phyloP scores from a whole-genome alignment of 2,888 invertebrate species.

The Plusia festucae region DNA sequence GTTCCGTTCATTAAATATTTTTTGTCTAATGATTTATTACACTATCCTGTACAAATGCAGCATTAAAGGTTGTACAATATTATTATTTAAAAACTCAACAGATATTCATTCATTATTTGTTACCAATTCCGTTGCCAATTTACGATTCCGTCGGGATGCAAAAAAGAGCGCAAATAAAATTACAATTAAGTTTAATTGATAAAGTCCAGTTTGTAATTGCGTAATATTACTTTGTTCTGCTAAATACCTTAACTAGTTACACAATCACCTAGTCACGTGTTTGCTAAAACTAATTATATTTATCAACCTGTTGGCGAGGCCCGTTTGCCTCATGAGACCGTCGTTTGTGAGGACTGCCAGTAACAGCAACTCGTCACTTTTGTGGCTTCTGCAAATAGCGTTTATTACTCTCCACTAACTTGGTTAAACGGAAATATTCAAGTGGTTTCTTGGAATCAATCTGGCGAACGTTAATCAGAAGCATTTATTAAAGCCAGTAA shows the following conservation, averaged over 20 bases:
- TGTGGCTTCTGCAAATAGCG: slow-evolving; percentile 82
- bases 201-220: neutral
- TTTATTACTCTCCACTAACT: slow-evolving; percentile 73
- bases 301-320: slow-evolving; percentile 30
- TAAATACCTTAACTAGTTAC: slow-evolving; percentile 20
- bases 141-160: too few relatives aligned
- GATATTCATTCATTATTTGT: slow-evolving; percentile 5
- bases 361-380: slow-evolving; percentile 63
- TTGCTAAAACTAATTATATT: slow-evolving; percentile 53
- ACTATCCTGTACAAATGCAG: slow-evolving; percentile 26
- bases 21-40: slow-evolving; percentile 64
- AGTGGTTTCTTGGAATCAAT: slow-evolving; percentile 64
- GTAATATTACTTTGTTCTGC: slow-evolving; percentile 14
- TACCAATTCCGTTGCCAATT: too few relatives aligned
- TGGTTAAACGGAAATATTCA: slow-evolving; percentile 61
- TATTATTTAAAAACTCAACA: neutral
- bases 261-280: slow-evolving; percentile 29
- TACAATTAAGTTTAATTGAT: neutral
- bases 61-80: slow-evolving; percentile 7
- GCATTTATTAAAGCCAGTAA: slow-evolving; percentile 11
- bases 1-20: slow-evolving; percentile 70
- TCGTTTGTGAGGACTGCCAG: slow-evolving; percentile 58
- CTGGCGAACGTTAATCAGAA: slow-evolving; percentile 32
- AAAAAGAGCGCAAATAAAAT: too few relatives aligned
- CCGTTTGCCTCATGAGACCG: slow-evolving; percentile 62